These are phyloP conservation scores for Erpobdella octoculata DNA, from an alignment of 2,888 invertebrate species.

Conservation along the genomic window DNA sequence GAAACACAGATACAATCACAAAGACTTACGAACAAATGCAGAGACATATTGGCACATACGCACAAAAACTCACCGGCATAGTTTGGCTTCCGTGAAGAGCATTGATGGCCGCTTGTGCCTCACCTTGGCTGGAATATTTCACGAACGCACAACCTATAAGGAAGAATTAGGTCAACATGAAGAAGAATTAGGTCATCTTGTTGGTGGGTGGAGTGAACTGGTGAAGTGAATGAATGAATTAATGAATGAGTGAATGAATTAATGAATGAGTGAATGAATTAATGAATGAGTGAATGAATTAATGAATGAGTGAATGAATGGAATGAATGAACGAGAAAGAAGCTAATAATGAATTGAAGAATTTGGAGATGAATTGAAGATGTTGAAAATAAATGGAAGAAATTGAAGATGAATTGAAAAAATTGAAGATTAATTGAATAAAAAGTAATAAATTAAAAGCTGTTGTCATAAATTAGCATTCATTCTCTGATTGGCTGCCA, in stretches of 20 bases:
- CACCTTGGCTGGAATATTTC: conserved; percentile 91
- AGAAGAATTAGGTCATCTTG: too few relatives aligned
- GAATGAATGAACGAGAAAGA: too few relatives aligned
- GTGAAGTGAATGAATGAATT: too few relatives aligned
- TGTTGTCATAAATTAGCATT: too few relatives aligned
- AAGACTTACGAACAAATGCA: conserved; percentile 10
- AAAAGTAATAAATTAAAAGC: not conserved
- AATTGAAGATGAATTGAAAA: not conserved
- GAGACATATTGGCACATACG: conserved; percentile 7
- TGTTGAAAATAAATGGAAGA: not conserved
- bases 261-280: too few relatives aligned
- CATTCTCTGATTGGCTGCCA: too few relatives aligned
- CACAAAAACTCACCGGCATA: conserved; percentile 81
- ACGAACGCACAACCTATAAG: conserved; percentile 93
- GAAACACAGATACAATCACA: conserved; percentile 10
- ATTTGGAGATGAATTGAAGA: not conserved
- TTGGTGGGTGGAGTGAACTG: too few relatives aligned
- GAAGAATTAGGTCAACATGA: too few relatives aligned
- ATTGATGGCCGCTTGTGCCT: conserved; percentile 95
- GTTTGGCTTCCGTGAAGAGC: conserved; percentile 99
- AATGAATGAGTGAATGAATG: conserved; percentile 7
- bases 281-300: too few relatives aligned
- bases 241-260: too few relatives aligned
- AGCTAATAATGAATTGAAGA: too few relatives aligned
- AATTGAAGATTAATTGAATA: not conserved